phyloP scores from a whole-genome alignment of 2,797 vertebrate genomes.

The Telmatherina bonti region DNA sequence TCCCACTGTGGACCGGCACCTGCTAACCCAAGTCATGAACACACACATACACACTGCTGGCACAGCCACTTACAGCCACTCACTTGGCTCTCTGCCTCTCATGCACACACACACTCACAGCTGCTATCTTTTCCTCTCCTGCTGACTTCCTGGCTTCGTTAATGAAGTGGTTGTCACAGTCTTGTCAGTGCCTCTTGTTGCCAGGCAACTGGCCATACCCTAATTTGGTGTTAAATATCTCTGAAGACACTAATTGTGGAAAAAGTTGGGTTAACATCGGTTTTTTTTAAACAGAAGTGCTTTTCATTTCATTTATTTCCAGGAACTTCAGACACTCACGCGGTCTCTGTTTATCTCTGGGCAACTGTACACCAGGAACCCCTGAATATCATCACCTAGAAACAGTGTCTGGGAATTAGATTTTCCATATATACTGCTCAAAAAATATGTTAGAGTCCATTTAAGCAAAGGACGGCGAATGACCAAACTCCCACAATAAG shows the following conservation, averaged over 20 bases:
- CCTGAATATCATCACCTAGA: background rate
- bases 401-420: background rate
- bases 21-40: slow-evolving; percentile 62
- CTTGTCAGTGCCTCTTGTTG: slow-evolving; percentile 59
- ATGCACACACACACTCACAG: slow-evolving; percentile 45
- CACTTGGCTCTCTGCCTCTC: slow-evolving; percentile 32
- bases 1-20: slow-evolving; percentile 77
- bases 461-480: background rate
- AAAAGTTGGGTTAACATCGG: slow-evolving; percentile 12
- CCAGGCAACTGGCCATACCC: slow-evolving; percentile 73
- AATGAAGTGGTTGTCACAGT: slow-evolving; percentile 73
- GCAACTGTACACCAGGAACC: background rate
- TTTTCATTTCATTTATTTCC: slow-evolving; percentile 26
- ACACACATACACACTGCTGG: slow-evolving; percentile 51
- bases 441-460: background rate
- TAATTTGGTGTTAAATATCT: slow-evolving; percentile 49
- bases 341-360: slow-evolving; percentile 1
- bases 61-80: slow-evolving; percentile 47
- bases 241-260: slow-evolving; percentile 50
- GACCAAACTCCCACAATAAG: too few relatives aligned
- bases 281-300: slow-evolving; percentile 27
- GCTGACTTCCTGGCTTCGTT: slow-evolving; percentile 76
- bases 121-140: slow-evolving; percentile 70
- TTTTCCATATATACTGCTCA: background rate
- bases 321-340: background rate